A percentile compares a stretch with the other conserved stretches of the same genome.
phyloP scores from a whole-genome alignment of 2,113 vertebrate genomes.

The Penelope pileata region DNA sequence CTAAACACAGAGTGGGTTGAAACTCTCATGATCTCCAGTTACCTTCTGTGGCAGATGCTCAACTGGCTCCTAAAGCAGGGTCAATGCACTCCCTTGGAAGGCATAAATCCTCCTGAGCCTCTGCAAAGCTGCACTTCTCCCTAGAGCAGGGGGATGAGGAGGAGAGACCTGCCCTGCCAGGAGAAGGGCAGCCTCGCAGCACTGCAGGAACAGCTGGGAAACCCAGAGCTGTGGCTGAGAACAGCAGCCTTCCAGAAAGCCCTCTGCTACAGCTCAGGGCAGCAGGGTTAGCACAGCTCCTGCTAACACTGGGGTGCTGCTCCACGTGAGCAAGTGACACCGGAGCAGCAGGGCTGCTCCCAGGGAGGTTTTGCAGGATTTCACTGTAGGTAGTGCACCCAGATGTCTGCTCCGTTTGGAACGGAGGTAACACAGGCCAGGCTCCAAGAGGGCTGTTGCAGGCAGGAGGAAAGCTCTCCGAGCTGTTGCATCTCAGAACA shows the following conservation, averaged over 20 bases:
- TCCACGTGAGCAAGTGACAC: not conserved
- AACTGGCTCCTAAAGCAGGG: accelerated
- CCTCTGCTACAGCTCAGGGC: accelerated
- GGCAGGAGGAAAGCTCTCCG: not conserved
- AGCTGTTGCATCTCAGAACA: not conserved
- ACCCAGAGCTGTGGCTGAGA: accelerated
- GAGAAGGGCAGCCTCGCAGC: accelerated
- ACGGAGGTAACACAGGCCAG: accelerated
- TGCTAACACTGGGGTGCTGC: too few relatives aligned
- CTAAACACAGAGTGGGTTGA: accelerated
- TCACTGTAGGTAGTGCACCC: accelerated
- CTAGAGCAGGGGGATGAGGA: not conserved
- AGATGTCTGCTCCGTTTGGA: not conserved
- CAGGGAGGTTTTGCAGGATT: accelerated
- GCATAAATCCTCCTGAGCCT: accelerated
- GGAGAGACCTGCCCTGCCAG: accelerated
- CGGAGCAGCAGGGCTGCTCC: accelerated
- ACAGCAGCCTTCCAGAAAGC: not conserved
- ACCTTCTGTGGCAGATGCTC: not conserved
- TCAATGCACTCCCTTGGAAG: accelerated
- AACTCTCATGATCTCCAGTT: not conserved
- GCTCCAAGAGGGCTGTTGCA: constrained; percentile 34
- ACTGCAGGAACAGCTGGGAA: accelerated
- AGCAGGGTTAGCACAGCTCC: too few relatives aligned
- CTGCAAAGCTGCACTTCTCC: not conserved